These are phyloP conservation scores for Mohoua ochrocephala DNA, from an alignment of 2,113 vertebrate genomes.

Conservation along the genomic window DNA sequence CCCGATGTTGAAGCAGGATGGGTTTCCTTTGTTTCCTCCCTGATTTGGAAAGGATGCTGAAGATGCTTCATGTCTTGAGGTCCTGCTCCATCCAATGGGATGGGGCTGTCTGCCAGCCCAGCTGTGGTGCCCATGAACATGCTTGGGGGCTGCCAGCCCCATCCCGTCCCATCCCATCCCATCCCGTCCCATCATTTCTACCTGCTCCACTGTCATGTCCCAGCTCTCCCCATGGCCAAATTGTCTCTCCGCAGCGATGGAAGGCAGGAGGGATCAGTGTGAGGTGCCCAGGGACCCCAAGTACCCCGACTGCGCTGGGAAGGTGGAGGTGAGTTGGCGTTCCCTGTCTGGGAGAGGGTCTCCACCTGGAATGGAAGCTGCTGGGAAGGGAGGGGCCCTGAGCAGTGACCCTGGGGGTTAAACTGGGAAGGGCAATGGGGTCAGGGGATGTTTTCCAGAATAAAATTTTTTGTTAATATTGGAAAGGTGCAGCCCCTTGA, in stretches of 20 bases:
- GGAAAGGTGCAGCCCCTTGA: background rate
- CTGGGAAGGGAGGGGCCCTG: background rate
- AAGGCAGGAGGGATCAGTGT: slow-evolving; percentile 85
- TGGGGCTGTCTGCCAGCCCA: background rate
- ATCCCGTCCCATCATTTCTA: background rate
- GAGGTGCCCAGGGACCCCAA: slow-evolving; percentile 88
- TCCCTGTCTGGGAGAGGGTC: background rate
- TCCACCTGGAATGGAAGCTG: background rate
- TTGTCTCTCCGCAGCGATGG: slow-evolving; percentile 66
- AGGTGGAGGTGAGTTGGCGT: slow-evolving; percentile 88
- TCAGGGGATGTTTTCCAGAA: background rate
- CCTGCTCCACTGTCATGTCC: background rate
- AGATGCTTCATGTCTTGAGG: background rate
- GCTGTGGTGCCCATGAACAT: fast-evolving
- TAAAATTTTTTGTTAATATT: background rate
- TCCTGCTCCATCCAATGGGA: background rate
- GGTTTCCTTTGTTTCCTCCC: background rate
- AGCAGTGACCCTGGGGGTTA: background rate
- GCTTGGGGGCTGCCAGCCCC: background rate
- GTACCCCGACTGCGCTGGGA: slow-evolving; percentile 90
- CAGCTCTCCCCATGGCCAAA: background rate
- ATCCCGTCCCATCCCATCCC: background rate
- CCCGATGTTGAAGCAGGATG: fast-evolving
- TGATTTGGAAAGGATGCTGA: background rate
- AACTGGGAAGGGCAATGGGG: background rate